Evolutionary conservation across 23 tunicate genomes (phyloP), one percentile per base, ranked within the genome.

Genomic region (Diplosoma virens): DNA sequence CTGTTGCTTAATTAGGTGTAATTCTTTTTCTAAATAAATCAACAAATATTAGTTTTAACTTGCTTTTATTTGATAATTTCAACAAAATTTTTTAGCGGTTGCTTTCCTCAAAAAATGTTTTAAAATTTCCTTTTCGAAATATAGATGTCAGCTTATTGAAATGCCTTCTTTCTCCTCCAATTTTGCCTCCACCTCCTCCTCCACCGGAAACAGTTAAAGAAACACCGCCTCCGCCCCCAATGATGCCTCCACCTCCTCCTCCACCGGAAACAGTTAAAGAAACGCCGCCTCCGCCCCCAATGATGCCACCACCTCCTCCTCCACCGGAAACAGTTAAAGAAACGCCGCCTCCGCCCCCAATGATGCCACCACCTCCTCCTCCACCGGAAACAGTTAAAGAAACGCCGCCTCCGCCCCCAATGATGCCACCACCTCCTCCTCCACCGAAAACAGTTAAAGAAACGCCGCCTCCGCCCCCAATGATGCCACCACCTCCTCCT

Each of bases 231-330:
- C 65, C 65, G 25, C 65, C 65, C 7, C 65, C 65, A 6, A 20
- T 24, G 25, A 11, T 58, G 21, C 17, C 20, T n/a, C 22, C 22
- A 24, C 65, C 65, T 6, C 65, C 65, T 14, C 65, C 65, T 58
- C 65, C 65, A 17, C 65, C 65, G 22, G 21, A 6, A 17, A 14
- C 9, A 14, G 33, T 2, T 24, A 17, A 1, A 0, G 45, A 47
- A 30, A 73, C 65, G 2, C 36, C 34, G 27, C 79, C 79, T 20
- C 79, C 79, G 5, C 79, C 79, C 3, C 81, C 81, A 58, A 37
- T 76, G 55, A 76, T 76, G 69, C 81, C 81, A 17, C 81, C 81
- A 1, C 81, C 74, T 33, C 74, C 81, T 2, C 81, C 81, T 33
- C 81, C 70, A 3, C 69, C 81, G 34, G 69, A 20, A 14, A 54